These are phyloP conservation scores for Idaea aversata DNA, from an alignment of 2,888 invertebrate genomes.

Conservation along the genomic window DNA sequence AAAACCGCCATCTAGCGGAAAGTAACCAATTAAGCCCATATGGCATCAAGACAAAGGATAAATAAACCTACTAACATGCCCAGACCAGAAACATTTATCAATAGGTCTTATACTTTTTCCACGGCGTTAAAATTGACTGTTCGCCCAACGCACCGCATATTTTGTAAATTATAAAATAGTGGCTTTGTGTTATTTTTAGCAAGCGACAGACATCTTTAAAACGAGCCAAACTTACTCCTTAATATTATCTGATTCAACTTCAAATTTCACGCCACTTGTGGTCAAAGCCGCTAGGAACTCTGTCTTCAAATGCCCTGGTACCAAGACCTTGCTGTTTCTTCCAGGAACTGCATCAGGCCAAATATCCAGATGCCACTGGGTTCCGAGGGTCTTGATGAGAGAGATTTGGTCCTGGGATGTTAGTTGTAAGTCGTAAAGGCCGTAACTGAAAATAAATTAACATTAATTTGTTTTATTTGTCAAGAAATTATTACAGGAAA, in stretches of 20 bases:
- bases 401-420: neutral
- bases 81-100: too few species aligned
- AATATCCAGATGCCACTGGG: neutral
- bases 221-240: neutral
- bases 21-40: too few species aligned
- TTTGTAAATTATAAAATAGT: too few species aligned
- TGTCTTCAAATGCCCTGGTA: neutral
- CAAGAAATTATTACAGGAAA: neutral
- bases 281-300: neutral
- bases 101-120: too few species aligned
- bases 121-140: too few species aligned
- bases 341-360: neutral
- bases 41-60: too few species aligned
- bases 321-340: neutral
- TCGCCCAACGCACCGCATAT: too few species aligned
- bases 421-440: neutral
- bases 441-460: neutral
- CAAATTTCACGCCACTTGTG: neutral
- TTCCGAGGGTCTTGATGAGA: neutral
- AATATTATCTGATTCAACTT: neutral
- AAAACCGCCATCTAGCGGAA: too few species aligned
- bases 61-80: too few species aligned
- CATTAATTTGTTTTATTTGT: too few species aligned
- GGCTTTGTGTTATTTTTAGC: too few species aligned
- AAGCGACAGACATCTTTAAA: too few species aligned